A percentile compares a stretch with the other conserved stretches of the same genome.
These are phyloP conservation scores for Holacanthus passer DNA, from an alignment of 2,113 vertebrate genomes.

Conservation along the genomic window DNA sequence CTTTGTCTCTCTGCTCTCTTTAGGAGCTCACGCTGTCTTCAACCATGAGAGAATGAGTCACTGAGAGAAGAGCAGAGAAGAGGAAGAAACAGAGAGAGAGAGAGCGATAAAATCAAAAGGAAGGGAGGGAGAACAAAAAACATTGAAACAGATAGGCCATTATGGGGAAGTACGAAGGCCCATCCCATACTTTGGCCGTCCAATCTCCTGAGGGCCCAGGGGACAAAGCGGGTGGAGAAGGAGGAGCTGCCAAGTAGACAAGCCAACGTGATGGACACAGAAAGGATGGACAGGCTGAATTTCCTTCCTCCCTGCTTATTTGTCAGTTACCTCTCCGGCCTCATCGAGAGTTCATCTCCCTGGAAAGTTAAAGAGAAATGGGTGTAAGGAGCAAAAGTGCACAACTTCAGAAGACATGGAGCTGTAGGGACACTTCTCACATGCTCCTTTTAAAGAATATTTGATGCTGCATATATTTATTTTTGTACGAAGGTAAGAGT, in stretches of 20 bases:
- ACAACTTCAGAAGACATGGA: constrained; percentile 48
- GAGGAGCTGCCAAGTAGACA: constrained; percentile 48
- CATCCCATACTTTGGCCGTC: constrained; percentile 49
- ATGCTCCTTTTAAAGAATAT: constrained; percentile 53
- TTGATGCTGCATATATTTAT: constrained; percentile 70
- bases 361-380: constrained; percentile 55
- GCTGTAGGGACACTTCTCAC: constrained; percentile 44
- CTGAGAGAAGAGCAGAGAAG: constrained; percentile 53
- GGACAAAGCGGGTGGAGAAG: constrained; percentile 53
- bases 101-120: constrained; percentile 35
- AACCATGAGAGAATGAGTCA: constrained; percentile 67
- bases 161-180: constrained; percentile 60
- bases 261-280: constrained; percentile 60
- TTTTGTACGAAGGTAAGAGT: constrained; percentile 63
- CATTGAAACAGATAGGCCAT: constrained; percentile 48
- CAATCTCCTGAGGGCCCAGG: constrained; percentile 56
- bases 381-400: constrained; percentile 52
- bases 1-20: constrained; percentile 63
- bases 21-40: constrained; percentile 64
- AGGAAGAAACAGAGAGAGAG: constrained; percentile 34
- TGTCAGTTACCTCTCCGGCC: constrained; percentile 30
- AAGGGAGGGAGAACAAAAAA: constrained; percentile 34
- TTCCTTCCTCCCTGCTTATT: constrained; percentile 48
- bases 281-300: constrained; percentile 64
- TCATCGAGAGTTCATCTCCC: constrained; percentile 46